Percentiles rank a stretch among this genome's conserved stretches.
Conservation (phyloP, 2,797 vertebrate genomes). For the Pseudopleuronectes americanus region DNA sequence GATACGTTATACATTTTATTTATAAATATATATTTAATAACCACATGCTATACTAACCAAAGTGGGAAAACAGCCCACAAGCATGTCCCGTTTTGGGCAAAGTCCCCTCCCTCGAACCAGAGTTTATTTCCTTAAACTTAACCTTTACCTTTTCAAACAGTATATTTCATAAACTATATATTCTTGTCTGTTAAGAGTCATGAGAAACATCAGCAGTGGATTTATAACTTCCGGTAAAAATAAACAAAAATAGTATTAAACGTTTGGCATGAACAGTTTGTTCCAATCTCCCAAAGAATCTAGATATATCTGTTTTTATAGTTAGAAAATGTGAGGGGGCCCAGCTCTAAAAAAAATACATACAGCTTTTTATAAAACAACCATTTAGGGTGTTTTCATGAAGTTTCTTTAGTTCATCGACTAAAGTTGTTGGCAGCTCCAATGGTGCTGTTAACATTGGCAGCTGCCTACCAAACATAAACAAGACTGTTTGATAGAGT, state of each 20-base stretch:
- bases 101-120: background rate
- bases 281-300: constrained; percentile 47
- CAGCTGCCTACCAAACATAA: background rate
- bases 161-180: background rate
- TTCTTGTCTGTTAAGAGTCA: background rate
- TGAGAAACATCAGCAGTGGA: background rate
- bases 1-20: too few species aligned
- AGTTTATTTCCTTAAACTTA: constrained; percentile 4
- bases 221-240: constrained; percentile 2
- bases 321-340: constrained; percentile 35
- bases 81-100: background rate
- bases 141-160: background rate
- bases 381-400: constrained; percentile 59
- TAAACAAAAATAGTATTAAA: constrained; percentile 35
- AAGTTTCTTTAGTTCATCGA: constrained; percentile 17
- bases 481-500: background rate
- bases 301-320: constrained; percentile 29
- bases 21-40: background rate
- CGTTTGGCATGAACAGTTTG: constrained; percentile 23
- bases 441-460: background rate
- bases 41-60: background rate
- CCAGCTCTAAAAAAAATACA: constrained; percentile 35
- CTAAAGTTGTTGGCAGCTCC: background rate
- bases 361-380: constrained; percentile 28
- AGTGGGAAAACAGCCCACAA: background rate